Percentiles rank a stretch among this genome's conserved stretches.
These are phyloP conservation scores for Rotaria sp. DNA, from an alignment of 2,888 invertebrate species.

Conservation along the genomic window DNA sequence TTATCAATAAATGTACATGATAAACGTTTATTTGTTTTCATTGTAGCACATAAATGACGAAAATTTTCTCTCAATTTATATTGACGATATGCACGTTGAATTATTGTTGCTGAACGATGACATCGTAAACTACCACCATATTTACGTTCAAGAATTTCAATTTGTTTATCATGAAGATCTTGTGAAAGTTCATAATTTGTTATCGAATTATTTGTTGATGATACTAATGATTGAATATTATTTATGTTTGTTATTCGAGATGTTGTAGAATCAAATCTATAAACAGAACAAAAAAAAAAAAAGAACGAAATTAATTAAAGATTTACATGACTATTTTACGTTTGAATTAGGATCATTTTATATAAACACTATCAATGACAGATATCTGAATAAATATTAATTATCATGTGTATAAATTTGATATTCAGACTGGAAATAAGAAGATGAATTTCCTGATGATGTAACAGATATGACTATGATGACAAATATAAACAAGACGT, in stretches of 20 bases:
- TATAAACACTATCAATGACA: no score
- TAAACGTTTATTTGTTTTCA: constrained; percentile 80
- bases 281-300: no score
- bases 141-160: constrained; percentile 86
- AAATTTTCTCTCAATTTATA: constrained; percentile 88
- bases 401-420: no score
- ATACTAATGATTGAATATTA: not conserved
- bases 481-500: no score
- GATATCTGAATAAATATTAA: no score
- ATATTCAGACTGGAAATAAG: no score
- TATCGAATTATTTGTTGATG: not conserved
- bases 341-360: no score
- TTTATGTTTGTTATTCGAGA: not conserved
- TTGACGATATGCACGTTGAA: constrained; percentile 88
- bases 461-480: no score
- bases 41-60: constrained; percentile 63
- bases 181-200: constrained; percentile 64
- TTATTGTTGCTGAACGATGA: constrained; percentile 82
- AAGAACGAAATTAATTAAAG: no score
- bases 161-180: constrained; percentile 73
- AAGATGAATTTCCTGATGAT: no score
- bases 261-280: not conserved
- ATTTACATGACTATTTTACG: no score
- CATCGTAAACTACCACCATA: constrained; percentile 83
- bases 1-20: constrained; percentile 62